phyloP scores from a whole-genome alignment of 2,113 vertebrate genomes.

The Ceyx cyanopectus region DNA sequence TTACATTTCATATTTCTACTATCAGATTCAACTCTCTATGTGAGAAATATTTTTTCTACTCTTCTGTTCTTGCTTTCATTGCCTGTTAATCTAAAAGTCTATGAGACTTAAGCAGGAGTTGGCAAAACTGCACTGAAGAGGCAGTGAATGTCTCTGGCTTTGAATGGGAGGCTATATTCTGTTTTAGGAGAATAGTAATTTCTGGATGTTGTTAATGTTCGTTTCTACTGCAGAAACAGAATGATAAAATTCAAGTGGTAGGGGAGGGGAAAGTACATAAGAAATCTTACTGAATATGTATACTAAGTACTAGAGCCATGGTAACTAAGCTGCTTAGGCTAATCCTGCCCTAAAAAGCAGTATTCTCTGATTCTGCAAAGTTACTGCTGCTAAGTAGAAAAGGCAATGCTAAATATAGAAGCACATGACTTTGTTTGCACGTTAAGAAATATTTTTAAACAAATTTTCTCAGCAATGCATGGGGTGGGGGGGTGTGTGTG shows the following conservation, averaged over 20 bases:
- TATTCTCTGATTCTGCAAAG: not conserved
- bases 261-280: not conserved
- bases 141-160: not conserved
- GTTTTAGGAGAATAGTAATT: not conserved
- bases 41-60: not conserved
- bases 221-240: not conserved
- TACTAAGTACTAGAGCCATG: not conserved
- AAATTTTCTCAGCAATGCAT: not conserved
- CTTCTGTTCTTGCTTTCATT: not conserved
- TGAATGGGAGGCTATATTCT: not conserved
- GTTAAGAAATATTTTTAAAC: not conserved
- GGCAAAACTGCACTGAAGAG: not conserved
- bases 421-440: not conserved
- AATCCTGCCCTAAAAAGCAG: not conserved
- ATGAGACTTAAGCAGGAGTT: not conserved
- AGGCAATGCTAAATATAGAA: not conserved
- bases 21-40: not conserved
- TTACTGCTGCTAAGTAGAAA: not conserved
- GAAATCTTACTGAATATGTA: not conserved
- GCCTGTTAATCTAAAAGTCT: not conserved
- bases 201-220: not conserved
- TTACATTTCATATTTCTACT: not conserved
- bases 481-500: no score
- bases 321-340: slow-evolving; percentile 17
- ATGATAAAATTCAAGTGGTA: not conserved